Conservation (phyloP, 1,140 invertebrate species). For the Sarcophaga peregrina region DNA sequence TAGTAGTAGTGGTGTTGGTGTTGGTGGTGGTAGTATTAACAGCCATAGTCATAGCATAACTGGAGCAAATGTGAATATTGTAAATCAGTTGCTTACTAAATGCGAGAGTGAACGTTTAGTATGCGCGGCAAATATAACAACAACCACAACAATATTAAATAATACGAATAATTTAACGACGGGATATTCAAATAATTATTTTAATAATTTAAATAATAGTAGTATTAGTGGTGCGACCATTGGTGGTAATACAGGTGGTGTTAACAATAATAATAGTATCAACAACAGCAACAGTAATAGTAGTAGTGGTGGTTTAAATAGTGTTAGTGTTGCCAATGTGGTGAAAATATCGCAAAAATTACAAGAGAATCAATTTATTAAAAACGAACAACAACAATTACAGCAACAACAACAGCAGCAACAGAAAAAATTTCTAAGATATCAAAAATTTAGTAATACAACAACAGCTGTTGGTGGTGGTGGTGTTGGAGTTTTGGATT, state of each 20-base stretch:
- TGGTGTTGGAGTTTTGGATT: not conserved
- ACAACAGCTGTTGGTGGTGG: not conserved
- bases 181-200: not conserved
- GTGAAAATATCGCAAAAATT: conserved; percentile 61
- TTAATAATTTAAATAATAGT: conserved; percentile 23
- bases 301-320: not conserved
- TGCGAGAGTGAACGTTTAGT: conserved; percentile 54
- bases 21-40: not conserved
- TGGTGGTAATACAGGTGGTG: conserved; percentile 4
- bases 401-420: conserved; percentile 11
- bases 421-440: conserved; percentile 8
- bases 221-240: conserved; percentile 22
- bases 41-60: conserved; percentile 38
- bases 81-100: conserved; percentile 61
- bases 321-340: not conserved
- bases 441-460: not conserved
- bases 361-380: conserved; percentile 63
- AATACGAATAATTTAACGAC: no score
- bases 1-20: no score
- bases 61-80: conserved; percentile 1
- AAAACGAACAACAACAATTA: conserved; percentile 57
- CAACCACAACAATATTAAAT: conserved; percentile 43
- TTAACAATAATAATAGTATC: not conserved
- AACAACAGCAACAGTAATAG: no score
- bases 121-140: conserved; percentile 28